phyloP scores from a whole-genome alignment of 2,113 vertebrate genomes.

The Pteruthius melanotis region DNA sequence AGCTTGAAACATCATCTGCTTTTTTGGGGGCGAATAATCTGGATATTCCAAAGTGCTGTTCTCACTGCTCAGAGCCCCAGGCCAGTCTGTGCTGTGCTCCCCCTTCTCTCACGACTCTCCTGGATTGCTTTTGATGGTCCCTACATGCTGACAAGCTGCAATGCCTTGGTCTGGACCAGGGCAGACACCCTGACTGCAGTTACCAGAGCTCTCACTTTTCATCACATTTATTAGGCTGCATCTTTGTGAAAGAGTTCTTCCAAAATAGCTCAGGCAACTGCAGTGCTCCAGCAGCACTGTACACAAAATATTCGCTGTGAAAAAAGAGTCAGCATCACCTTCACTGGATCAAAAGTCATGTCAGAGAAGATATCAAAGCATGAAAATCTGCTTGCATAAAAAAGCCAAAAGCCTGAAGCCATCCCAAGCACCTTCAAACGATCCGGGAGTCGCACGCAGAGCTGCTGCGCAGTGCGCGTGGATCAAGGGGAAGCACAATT shows the following conservation, averaged over 20 bases:
- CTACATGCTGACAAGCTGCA: rapidly evolving
- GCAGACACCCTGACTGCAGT: background rate
- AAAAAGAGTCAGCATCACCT: conserved; percentile 36
- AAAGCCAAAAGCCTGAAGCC: conserved; percentile 53
- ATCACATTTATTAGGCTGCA: background rate
- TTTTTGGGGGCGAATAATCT: background rate
- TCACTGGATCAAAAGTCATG: conserved; percentile 45
- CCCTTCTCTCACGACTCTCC: background rate
- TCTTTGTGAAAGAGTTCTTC: background rate
- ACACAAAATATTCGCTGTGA: conserved; percentile 52
- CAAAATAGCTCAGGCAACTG: background rate
- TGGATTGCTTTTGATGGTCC: background rate
- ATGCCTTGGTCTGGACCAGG: background rate
- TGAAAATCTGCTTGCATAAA: conserved; percentile 49
- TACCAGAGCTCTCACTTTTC: background rate
- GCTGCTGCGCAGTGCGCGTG: background rate
- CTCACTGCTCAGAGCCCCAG: background rate
- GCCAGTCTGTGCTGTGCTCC: background rate
- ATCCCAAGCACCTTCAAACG: conserved; percentile 33
- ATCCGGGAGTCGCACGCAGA: background rate
- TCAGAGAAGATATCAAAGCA: conserved; percentile 49
- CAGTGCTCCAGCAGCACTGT: background rate
- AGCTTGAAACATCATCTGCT: background rate
- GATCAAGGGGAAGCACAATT: background rate
- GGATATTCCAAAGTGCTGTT: background rate